These are phyloP conservation scores for Cataglyphis cursor DNA, from an alignment of 2,888 invertebrate genomes.

Conservation along the genomic window DNA sequence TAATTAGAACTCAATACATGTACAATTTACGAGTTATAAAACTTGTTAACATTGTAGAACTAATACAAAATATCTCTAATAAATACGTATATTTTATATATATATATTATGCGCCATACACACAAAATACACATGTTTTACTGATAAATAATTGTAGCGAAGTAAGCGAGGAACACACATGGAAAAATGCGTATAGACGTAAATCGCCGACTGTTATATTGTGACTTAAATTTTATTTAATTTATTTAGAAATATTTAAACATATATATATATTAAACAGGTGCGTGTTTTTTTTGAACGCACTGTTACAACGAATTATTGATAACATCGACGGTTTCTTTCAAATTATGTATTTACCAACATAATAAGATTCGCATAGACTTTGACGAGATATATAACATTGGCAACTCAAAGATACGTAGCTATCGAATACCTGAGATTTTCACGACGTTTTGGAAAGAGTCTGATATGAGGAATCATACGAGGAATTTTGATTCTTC, in stretches of 20 bases:
- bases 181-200: conserved; percentile 1
- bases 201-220: not conserved
- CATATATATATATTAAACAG: conserved; percentile 6
- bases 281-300: not conserved
- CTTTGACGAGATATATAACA: conserved; percentile 67
- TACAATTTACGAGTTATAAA: not conserved
- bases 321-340: conserved; percentile 13
- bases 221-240: conserved; percentile 2
- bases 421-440: conserved; percentile 67
- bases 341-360: conserved; percentile 33
- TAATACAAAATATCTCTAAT: not conserved
- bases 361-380: conserved; percentile 61
- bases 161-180: conserved; percentile 4
- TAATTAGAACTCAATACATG: conserved; percentile 27
- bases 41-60: conserved; percentile 21
- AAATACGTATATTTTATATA: not conserved
- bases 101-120: not conserved
- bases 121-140: not conserved
- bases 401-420: conserved; percentile 62
- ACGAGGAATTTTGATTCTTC: conserved; percentile 64
- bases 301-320: not conserved
- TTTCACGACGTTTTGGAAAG: conserved; percentile 59
- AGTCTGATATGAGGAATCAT: conserved; percentile 81
- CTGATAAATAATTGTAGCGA: not conserved
- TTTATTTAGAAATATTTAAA: conserved; percentile 19